Percentiles rank a stretch among this genome's conserved stretches.
Evolutionary conservation across 2,888 invertebrate genomes (phyloP).

Genomic region (Creontiades dilutus): DNA sequence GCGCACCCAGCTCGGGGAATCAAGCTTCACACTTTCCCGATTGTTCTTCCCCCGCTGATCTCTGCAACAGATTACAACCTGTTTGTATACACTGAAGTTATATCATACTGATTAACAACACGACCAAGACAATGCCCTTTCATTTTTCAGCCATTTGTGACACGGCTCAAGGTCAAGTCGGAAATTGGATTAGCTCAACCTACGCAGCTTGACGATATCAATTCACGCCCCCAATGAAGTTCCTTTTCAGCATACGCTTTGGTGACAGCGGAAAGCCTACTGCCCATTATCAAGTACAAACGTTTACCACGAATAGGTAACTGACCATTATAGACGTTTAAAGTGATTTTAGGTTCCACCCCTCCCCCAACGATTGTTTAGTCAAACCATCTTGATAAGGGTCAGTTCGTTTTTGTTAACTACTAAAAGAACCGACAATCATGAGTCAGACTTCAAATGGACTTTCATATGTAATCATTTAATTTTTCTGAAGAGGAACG

Average conservation of each 20-base stretch:
- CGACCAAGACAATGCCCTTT: slow-evolving; percentile 57
- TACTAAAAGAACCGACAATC: too few relatives aligned
- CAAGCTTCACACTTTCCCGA: slow-evolving; percentile 80
- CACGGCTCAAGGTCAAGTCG: slow-evolving; percentile 38
- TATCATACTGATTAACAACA: slow-evolving; percentile 45
- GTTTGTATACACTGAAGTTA: slow-evolving; percentile 16
- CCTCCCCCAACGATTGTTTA: too few relatives aligned
- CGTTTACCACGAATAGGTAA: too few relatives aligned
- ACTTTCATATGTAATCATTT: too few relatives aligned
- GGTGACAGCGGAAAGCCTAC: too few relatives aligned
- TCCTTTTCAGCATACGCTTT: background rate
- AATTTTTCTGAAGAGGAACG: too few relatives aligned
- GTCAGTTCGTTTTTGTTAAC: too few relatives aligned
- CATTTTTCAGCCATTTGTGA: slow-evolving; percentile 38
- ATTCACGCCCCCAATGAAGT: background rate
- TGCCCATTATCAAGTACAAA: too few relatives aligned
- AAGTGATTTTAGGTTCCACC: too few relatives aligned
- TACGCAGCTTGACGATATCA: slow-evolving; percentile 29
- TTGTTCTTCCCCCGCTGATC: slow-evolving; percentile 71
- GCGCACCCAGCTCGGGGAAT: slow-evolving; percentile 86
- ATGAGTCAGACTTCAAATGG: too few relatives aligned
- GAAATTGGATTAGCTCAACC: slow-evolving; percentile 41
- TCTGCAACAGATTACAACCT: slow-evolving; percentile 61
- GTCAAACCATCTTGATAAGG: too few relatives aligned
- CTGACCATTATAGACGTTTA: too few relatives aligned